Evolutionary conservation across 1,140 invertebrate genomes (phyloP).

Genomic region (Panagrolaimus sp.): DNA sequence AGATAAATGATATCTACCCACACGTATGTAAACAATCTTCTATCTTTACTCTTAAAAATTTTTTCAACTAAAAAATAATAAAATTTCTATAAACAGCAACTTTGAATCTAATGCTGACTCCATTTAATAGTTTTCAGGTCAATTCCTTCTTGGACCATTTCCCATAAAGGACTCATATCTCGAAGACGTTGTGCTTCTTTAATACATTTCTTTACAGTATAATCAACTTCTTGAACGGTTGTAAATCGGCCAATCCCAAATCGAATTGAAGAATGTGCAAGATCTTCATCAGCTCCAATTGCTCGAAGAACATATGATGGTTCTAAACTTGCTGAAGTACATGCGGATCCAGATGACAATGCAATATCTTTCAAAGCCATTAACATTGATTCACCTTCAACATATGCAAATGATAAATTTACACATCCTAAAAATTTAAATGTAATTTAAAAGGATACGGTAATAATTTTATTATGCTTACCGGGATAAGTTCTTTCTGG

Average conservation of each 20-base stretch:
- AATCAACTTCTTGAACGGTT: conserved; percentile 85
- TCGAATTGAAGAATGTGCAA: conserved; percentile 96
- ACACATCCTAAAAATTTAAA: conserved; percentile 73
- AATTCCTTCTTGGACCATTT: conserved; percentile 97
- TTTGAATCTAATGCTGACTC: conserved; percentile 83
- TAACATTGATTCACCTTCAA: conserved; percentile 82
- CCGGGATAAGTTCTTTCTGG: conserved; percentile 77
- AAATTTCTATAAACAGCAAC: too few relatives aligned
- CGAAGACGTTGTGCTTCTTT: conserved; percentile 79
- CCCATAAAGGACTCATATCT: conserved; percentile 98
- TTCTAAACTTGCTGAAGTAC: conserved; percentile 93
- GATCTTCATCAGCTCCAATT: conserved; percentile 93
- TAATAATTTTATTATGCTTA: too few relatives aligned
- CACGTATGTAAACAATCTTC: too few relatives aligned
- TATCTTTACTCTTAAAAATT: too few relatives aligned
- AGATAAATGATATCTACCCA: too few relatives aligned
- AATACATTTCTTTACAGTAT: conserved; percentile 82
- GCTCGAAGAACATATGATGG: conserved; percentile 96
- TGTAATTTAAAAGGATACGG: not conserved
- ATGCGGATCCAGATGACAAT: conserved; percentile 73
- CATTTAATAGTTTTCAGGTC: conserved; percentile 95
- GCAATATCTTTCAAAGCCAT: conserved; percentile 88
- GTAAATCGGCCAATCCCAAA: conserved; percentile 98
- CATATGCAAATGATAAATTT: conserved; percentile 95
- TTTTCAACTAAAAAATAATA: too few relatives aligned